Conservation (phyloP, 35 echinoderm and acorn worm genomes). For the Chiridota heheva region DNA sequence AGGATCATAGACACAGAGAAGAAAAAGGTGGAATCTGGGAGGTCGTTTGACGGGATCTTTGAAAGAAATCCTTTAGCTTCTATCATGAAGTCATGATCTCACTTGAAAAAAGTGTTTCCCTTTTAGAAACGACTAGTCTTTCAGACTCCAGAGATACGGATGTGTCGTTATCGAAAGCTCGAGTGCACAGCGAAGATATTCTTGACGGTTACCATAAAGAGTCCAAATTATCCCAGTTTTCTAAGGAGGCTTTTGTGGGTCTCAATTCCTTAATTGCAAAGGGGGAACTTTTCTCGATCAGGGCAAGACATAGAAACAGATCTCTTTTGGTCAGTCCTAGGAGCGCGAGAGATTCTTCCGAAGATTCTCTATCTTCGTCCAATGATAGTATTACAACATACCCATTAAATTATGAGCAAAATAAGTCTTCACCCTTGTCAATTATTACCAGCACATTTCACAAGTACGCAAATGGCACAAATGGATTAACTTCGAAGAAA, state of each 20-base stretch:
- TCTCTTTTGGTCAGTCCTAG: conserved; percentile 8
- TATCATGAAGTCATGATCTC: conserved; percentile 37
- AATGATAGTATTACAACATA: conserved; percentile 79
- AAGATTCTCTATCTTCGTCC: conserved; percentile 85
- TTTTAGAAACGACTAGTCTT: conserved; percentile 22
- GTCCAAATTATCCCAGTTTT: conserved; percentile 2
- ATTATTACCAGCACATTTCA: conserved; percentile 2
- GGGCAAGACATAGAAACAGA: not conserved
- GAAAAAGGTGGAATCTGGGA: too few species aligned
- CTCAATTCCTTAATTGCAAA: conserved; percentile 61
- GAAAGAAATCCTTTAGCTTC: conserved; percentile 20
- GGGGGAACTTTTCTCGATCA: conserved; percentile 44
- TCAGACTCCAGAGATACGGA: not conserved
- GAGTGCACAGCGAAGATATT: not conserved
- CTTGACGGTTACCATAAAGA: conserved; percentile 25
- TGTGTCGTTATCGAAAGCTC: not conserved
- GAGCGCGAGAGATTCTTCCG: conserved; percentile 50
- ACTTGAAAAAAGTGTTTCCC: conserved; percentile 53
- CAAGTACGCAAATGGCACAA: not conserved
- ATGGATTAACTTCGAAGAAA: not conserved
- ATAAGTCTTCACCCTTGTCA: conserved; percentile 29
- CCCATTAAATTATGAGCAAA: conserved; percentile 63
- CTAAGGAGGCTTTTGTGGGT: conserved; percentile 54
- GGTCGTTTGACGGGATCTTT: too few species aligned
- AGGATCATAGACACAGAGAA: too few species aligned